phyloP scores from a whole-genome alignment of 2,113 vertebrate species.

The Dissostichus mawsoni region DNA sequence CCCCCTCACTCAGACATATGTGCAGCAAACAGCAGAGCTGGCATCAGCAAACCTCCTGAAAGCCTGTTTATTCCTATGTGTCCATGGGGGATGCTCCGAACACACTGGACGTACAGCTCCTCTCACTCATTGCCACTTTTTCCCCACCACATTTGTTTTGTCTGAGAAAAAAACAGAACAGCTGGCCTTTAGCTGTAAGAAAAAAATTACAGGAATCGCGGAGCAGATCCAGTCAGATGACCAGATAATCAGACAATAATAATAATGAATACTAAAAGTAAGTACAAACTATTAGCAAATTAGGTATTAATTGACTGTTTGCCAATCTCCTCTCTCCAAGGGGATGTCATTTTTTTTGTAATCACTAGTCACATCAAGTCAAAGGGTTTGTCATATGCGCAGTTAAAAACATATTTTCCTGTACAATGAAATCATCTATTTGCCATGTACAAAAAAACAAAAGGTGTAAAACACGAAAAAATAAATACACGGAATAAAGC shows the following conservation, averaged over 20 bases:
- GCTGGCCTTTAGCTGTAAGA: not conserved
- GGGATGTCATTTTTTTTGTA: no score
- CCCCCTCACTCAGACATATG: constrained; percentile 41
- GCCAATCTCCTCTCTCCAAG: not conserved
- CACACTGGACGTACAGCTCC: not conserved
- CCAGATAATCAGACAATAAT: not conserved
- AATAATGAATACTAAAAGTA: not conserved
- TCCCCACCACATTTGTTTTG: not conserved
- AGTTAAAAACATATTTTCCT: no score
- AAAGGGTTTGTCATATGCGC: no score
- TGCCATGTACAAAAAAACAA: no score
- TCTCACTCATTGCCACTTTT: not conserved
- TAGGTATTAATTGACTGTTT: not conserved
- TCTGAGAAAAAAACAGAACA: constrained; percentile 5
- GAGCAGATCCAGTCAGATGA: not conserved
- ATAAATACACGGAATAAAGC: no score
- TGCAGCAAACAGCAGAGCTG: constrained; percentile 30
- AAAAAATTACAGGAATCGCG: not conserved
- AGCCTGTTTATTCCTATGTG: constrained; percentile 33
- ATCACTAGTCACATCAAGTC: no score
- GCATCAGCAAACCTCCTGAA: constrained; percentile 30
- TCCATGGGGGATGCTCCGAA: not conserved
- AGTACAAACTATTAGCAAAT: not conserved
- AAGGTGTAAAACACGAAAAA: no score
- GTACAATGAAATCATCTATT: no score